Conservation (phyloP, 2,797 vertebrate species). For the Alfaro cultratus region DNA sequence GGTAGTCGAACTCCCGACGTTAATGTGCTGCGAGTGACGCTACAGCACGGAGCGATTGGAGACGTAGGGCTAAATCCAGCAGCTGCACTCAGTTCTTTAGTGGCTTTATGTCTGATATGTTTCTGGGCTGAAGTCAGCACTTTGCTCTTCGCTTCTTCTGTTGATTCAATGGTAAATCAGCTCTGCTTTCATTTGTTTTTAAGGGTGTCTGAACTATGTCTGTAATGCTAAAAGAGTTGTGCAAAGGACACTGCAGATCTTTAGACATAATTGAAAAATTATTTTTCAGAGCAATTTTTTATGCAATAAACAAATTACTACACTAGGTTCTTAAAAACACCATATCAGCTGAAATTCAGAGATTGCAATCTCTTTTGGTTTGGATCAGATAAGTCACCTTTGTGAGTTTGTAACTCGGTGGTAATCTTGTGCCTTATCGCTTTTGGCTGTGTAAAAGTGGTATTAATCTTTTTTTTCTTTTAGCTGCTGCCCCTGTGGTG, state of each 20-base stretch:
- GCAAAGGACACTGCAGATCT: conserved; percentile 1
- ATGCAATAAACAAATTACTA: background rate
- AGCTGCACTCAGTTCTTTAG: conserved; percentile 51
- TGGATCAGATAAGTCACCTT: background rate
- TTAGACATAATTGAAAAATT: background rate
- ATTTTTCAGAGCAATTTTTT: background rate
- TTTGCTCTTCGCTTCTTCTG: conserved; percentile 44
- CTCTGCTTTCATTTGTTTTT: conserved; percentile 39
- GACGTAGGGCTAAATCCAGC: conserved; percentile 59
- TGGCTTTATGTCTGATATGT: conserved; percentile 70
- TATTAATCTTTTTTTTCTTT: conserved; percentile 5
- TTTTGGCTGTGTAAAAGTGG: background rate
- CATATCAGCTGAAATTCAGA: background rate
- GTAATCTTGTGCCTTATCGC: background rate
- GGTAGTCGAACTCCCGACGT: conserved; percentile 37
- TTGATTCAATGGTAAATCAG: conserved; percentile 36
- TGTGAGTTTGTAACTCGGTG: background rate
- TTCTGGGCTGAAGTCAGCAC: conserved; percentile 61
- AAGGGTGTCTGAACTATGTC: conserved; percentile 27
- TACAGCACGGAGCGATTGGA: conserved; percentile 57
- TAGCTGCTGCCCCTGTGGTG: conserved; percentile 97
- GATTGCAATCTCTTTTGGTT: background rate
- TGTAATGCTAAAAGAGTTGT: conserved; percentile 20
- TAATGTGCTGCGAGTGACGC: conserved; percentile 49
- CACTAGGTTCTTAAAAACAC: background rate